These are phyloP conservation scores for Seriola aureovittata DNA, from an alignment of 2,113 vertebrate species.

Conservation along the genomic window DNA sequence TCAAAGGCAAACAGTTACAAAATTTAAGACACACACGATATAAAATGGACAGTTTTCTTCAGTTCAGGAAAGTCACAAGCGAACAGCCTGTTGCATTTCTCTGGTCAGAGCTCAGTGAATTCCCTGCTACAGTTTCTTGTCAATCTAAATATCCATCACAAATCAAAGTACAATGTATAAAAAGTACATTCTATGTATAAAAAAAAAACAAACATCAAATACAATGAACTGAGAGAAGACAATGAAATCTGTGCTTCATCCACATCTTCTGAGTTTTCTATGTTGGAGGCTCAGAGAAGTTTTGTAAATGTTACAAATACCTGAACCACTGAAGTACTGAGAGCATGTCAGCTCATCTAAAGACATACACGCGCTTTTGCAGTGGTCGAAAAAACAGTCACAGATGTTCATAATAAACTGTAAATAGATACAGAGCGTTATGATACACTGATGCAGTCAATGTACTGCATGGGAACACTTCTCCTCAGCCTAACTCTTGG, in stretches of 20 bases:
- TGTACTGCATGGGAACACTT: neutral
- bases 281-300: neutral
- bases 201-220: slow-evolving; percentile 22
- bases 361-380: neutral
- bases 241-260: neutral
- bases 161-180: slow-evolving; percentile 44
- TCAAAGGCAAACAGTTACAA: slow-evolving; percentile 67
- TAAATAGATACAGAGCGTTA: neutral
- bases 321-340: slow-evolving; percentile 1
- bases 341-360: neutral
- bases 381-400: neutral
- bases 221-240: slow-evolving; percentile 13
- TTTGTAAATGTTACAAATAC: neutral
- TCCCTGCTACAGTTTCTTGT: neutral
- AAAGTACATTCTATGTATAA: slow-evolving; percentile 28
- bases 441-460: neutral
- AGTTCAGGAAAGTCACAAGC: slow-evolving; percentile 14
- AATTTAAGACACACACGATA: slow-evolving; percentile 62
- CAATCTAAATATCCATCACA: slow-evolving; percentile 11
- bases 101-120: slow-evolving; percentile 5
- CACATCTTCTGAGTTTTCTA: neutral
- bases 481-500: neutral
- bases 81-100: slow-evolving; percentile 16
- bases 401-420: neutral
- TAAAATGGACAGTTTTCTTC: slow-evolving; percentile 23